phyloP scores from a whole-genome alignment of 1,140 invertebrate species.

The Leptopilina clavipes region DNA sequence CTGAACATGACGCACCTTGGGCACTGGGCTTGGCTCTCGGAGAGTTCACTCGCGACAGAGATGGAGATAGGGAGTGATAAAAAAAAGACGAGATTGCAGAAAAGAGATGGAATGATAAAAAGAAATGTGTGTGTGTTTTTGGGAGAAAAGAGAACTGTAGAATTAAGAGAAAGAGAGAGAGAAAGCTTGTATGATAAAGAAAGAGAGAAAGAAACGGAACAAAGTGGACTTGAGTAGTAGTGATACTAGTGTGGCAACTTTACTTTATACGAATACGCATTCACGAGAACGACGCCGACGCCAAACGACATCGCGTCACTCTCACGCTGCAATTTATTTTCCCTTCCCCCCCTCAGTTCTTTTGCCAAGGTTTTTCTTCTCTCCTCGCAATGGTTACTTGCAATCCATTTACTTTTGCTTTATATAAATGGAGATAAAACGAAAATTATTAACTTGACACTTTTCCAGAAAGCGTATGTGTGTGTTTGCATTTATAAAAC shows the following conservation, averaged over 20 bases:
- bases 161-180: not conserved
- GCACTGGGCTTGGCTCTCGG: constrained; percentile 33
- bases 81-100: constrained; percentile 8
- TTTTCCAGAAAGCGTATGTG: not conserved
- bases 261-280: constrained; percentile 19
- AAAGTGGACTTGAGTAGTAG: constrained; percentile 1
- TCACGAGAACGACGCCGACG: not conserved
- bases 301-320: constrained; percentile 14
- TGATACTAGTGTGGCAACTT: constrained; percentile 28
- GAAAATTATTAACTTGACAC: not conserved
- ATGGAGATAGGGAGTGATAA: constrained; percentile 27
- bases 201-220: not conserved
- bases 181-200: not conserved
- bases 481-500: too few relatives aligned
- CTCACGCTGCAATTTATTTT: constrained; percentile 20
- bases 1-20: constrained; percentile 55
- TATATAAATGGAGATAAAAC: constrained; percentile 5
- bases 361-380: not conserved
- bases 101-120: constrained; percentile 20
- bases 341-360: not conserved
- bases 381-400: constrained; percentile 11
- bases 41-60: constrained; percentile 33
- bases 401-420: constrained; percentile 16
- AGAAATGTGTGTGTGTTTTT: not conserved
- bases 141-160: not conserved